Percentiles rank a stretch among this genome's conserved stretches.
These are phyloP conservation scores for Triplophysa rosa DNA, from an alignment of 2,113 vertebrate species.

Conservation along the genomic window DNA sequence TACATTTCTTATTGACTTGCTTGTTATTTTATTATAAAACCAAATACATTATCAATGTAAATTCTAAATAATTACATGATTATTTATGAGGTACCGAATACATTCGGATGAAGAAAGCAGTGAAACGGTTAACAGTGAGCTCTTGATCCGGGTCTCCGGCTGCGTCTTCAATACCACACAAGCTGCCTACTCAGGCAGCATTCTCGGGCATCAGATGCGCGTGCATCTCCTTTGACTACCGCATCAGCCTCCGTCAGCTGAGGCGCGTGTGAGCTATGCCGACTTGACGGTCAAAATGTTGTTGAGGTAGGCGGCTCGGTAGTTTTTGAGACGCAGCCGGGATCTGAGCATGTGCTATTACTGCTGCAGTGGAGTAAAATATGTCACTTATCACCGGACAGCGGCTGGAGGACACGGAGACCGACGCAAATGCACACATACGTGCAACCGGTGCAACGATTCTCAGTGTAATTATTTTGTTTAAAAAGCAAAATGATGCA, in stretches of 20 bases:
- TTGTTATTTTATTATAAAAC: too few species aligned
- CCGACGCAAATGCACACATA: conserved; percentile 43
- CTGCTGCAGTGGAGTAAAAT: conserved; percentile 73
- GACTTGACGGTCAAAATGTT: not conserved
- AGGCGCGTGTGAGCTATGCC: not conserved
- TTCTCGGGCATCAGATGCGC: not conserved
- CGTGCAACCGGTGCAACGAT: conserved; percentile 44
- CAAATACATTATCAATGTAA: too few species aligned
- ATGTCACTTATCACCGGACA: conserved; percentile 70
- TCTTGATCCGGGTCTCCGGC: conserved; percentile 27
- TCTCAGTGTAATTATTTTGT: not conserved
- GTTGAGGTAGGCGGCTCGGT: conserved; percentile 5
- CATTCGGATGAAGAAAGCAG: conserved; percentile 17
- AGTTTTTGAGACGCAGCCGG: conserved; percentile 35
- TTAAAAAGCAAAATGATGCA: conserved; percentile 36
- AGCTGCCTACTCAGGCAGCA: not conserved
- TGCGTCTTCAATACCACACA: not conserved
- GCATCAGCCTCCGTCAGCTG: not conserved
- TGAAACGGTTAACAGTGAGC: conserved; percentile 65
- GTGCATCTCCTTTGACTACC: not conserved
- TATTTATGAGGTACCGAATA: not conserved
- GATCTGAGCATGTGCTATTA: conserved; percentile 69
- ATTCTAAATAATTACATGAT: too few species aligned
- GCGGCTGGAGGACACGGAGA: conserved; percentile 44
- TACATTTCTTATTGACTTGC: too few species aligned